phyloP scores from a whole-genome alignment of 2,888 invertebrate genomes.

The Drosophila anceps region DNA sequence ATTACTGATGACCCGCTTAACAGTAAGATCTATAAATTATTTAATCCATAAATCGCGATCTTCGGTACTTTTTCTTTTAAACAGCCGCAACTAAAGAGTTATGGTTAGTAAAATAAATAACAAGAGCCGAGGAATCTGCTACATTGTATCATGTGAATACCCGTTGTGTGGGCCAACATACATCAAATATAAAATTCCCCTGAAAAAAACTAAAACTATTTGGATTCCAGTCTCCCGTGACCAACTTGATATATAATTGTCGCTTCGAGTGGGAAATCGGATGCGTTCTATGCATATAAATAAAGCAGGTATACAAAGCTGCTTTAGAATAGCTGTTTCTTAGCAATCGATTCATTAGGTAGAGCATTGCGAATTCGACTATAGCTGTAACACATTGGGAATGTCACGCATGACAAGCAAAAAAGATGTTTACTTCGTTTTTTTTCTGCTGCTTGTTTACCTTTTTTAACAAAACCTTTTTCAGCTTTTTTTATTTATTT shows the following conservation, averaged over 20 bases:
- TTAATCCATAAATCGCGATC: neutral
- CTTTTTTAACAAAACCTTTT: conserved; percentile 28
- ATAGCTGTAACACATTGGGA: conserved; percentile 8
- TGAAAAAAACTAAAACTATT: conserved; percentile 21
- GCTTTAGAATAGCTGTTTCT: neutral
- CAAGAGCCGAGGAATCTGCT: neutral
- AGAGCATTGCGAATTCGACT: conserved; percentile 33
- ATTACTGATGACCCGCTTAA: neutral
- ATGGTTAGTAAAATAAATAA: conserved; percentile 22
- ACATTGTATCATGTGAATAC: conserved; percentile 36
- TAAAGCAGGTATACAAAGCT: neutral
- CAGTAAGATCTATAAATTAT: neutral
- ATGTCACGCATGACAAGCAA: conserved; percentile 33
- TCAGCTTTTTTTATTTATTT: conserved; percentile 9
- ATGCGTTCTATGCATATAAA: neutral
- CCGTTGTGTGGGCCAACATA: conserved; percentile 3
- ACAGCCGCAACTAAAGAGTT: neutral
- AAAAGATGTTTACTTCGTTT: conserved; percentile 45
- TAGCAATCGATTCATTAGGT: conserved; percentile 21
- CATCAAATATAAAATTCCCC: conserved; percentile 36
- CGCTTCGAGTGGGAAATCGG: neutral
- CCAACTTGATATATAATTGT: conserved; percentile 34
- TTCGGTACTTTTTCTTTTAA: neutral
- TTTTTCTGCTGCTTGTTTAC: conserved; percentile 50
- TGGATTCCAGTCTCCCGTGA: conserved; percentile 59